phyloP scores from a whole-genome alignment of 2,113 vertebrate species.

The Neolamprologus hecqui region DNA sequence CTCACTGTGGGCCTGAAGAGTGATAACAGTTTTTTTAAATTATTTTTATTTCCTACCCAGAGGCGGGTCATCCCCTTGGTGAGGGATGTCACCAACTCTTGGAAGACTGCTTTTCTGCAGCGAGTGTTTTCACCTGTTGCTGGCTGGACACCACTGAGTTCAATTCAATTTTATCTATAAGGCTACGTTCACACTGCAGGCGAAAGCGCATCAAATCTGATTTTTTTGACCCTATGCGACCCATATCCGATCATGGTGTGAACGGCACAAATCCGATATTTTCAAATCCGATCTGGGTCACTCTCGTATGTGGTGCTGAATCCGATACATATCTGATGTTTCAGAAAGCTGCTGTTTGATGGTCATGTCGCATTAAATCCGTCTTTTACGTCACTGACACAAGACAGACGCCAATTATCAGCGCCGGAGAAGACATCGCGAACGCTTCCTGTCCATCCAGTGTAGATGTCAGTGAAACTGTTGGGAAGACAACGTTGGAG shows the following conservation, averaged over 20 bases:
- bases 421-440: fast-evolving
- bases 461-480: too few relatives aligned
- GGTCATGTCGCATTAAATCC: too few relatives aligned
- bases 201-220: too few relatives aligned
- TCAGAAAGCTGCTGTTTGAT: fast-evolving
- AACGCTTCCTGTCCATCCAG: fast-evolving
- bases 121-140: neutral
- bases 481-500: fast-evolving
- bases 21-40: fast-evolving
- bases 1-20: neutral
- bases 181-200: too few relatives aligned
- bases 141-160: neutral
- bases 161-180: neutral
- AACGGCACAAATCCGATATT: too few relatives aligned
- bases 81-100: neutral
- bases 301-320: fast-evolving
- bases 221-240: fast-evolving
- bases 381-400: fast-evolving
- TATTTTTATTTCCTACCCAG: neutral
- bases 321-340: fast-evolving
- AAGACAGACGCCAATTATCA: too few relatives aligned
- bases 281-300: too few relatives aligned
- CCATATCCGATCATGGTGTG: too few relatives aligned
- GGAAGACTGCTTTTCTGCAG: neutral
- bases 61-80: neutral